A percentile compares a stretch with the other conserved stretches of the same genome.
Conservation (phyloP, 1,140 invertebrate species). For the Nylanderia fulva region DNA sequence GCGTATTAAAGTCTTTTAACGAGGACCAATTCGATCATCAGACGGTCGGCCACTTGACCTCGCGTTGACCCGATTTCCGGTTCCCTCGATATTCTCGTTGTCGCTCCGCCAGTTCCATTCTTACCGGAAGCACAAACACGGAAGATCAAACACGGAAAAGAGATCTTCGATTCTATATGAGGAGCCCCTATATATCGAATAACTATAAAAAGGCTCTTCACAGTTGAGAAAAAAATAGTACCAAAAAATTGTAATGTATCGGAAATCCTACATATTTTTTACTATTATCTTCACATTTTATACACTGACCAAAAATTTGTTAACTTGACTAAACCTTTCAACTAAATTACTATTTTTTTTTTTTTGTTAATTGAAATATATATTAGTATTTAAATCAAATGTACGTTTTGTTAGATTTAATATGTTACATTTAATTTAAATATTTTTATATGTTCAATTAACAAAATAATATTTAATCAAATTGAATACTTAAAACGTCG, state of each 20-base stretch:
- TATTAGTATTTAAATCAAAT: too few relatives aligned
- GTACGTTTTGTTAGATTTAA: too few relatives aligned
- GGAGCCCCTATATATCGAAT: neutral
- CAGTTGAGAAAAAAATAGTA: neutral
- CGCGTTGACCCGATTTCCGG: constrained; percentile 72
- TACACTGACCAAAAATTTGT: too few relatives aligned
- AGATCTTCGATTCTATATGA: neutral
- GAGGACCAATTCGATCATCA: constrained; percentile 60
- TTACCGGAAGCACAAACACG: constrained; percentile 43
- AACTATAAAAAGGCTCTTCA: neutral
- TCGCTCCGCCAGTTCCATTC: neutral
- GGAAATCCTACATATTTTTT: too few relatives aligned
- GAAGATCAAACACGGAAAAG: constrained; percentile 34
- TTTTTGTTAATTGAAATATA: too few relatives aligned
- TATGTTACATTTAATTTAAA: too few relatives aligned
- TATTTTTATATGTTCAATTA: too few relatives aligned
- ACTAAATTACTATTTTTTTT: too few relatives aligned
- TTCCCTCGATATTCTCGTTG: constrained; percentile 26
- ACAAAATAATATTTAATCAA: too few relatives aligned
- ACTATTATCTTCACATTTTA: too few relatives aligned
- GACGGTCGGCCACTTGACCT: constrained; percentile 67
- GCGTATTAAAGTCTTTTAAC: constrained; percentile 71
- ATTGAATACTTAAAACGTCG: too few relatives aligned
- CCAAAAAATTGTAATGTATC: neutral
- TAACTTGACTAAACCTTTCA: too few relatives aligned